These are phyloP conservation scores for Erpornis zantholeuca DNA, from an alignment of 2,113 vertebrate species.

Conservation along the genomic window DNA sequence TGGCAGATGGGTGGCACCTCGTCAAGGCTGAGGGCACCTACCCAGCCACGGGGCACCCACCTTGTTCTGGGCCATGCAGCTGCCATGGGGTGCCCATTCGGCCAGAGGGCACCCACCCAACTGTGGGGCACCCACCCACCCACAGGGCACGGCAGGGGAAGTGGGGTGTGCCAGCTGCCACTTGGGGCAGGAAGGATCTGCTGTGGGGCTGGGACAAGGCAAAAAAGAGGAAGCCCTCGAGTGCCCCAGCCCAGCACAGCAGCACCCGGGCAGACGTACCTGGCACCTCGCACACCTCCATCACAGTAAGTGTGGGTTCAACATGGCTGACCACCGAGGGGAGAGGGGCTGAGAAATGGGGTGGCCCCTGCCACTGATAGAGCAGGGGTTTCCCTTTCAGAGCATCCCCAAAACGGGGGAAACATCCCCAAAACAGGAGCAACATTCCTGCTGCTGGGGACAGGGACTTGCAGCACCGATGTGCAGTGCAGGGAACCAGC, in stretches of 20 bases:
- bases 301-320: constrained; percentile 15
- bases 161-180: neutral
- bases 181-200: neutral
- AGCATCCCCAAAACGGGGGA: neutral
- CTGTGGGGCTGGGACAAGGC: neutral
- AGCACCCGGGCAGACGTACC: neutral
- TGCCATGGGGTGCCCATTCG: neutral
- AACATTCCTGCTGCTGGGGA: rapidly evolving
- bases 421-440: neutral
- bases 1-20: neutral
- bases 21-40: neutral
- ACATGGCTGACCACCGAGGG: rapidly evolving
- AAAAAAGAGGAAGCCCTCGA: constrained; percentile 9
- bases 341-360: neutral
- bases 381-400: neutral
- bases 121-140: neutral
- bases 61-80: neutral
- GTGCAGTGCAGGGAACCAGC: neutral
- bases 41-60: neutral
- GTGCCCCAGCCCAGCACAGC: neutral
- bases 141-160: neutral
- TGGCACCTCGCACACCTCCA: neutral
- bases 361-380: neutral
- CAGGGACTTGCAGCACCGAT: neutral
- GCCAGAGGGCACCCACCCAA: neutral